A percentile compares a stretch with the other conserved stretches of the same genome.
These are phyloP conservation scores for Ptilodon capucinus DNA, from an alignment of 2,888 invertebrate species.

Conservation along the genomic window DNA sequence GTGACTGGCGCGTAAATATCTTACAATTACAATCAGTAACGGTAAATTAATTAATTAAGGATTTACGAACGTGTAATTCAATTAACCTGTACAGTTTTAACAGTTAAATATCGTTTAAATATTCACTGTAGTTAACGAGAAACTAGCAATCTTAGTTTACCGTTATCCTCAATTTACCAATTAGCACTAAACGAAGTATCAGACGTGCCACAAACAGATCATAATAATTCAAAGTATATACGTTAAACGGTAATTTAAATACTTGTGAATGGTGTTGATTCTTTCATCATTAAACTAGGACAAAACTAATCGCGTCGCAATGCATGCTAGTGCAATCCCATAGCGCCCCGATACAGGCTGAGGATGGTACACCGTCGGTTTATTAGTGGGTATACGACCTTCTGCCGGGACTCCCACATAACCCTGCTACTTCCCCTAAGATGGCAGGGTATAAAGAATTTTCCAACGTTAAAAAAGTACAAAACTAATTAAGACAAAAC, in stretches of 20 bases:
- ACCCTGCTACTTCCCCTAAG: no score
- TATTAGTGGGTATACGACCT: no score
- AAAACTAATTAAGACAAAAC: no score
- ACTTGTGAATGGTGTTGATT: no score
- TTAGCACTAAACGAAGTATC: conserved; percentile 7
- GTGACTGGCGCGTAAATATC: conserved; percentile 20
- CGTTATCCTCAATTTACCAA: conserved; percentile 8
- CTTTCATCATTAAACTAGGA: no score
- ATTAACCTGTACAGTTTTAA: conserved; percentile 8
- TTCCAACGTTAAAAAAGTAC: no score
- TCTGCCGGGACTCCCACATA: no score
- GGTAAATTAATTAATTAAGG: conserved; percentile 10
- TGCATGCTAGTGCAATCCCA: no score
- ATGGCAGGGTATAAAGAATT: no score
- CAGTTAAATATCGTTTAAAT: conserved; percentile 1
- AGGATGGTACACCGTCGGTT: no score
- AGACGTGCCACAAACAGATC: not conserved
- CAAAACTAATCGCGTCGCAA: no score
- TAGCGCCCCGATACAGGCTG: no score
- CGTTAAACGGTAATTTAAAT: conserved; percentile 5
- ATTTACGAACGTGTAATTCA: conserved; percentile 12
- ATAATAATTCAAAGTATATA: conserved; percentile 11
- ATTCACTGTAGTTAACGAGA: conserved; percentile 2
- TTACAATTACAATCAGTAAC: conserved; percentile 5
- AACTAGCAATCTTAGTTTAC: conserved; percentile 1